Evolutionary conservation across 2,888 invertebrate genomes (phyloP).

Genomic region (Cryptus viduatorius): DNA sequence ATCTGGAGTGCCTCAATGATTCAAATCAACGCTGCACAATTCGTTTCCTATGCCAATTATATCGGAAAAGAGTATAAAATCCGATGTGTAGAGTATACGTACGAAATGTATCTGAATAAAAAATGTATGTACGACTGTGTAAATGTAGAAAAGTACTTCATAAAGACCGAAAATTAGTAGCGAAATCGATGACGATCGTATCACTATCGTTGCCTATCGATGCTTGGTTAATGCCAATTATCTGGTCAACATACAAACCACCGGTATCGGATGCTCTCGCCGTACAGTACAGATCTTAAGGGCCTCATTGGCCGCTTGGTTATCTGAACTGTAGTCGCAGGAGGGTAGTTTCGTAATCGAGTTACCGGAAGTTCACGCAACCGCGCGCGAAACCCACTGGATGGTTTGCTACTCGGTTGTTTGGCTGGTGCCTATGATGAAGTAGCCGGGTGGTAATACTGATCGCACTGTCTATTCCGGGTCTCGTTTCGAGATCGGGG

Average conservation of each 20-base stretch:
- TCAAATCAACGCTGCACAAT: too few species aligned
- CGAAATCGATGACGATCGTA: not conserved
- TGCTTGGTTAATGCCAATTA: conserved; percentile 38
- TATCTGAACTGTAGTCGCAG: conserved; percentile 8
- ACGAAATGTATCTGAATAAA: too few species aligned
- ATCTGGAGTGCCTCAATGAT: too few species aligned
- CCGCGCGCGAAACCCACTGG: conserved; percentile 37
- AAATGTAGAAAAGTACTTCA: not conserved
- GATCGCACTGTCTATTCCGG: conserved; percentile 36
- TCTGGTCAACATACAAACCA: conserved; percentile 18
- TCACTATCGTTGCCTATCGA: conserved; percentile 11
- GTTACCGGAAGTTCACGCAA: conserved; percentile 64
- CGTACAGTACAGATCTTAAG: conserved; percentile 27
- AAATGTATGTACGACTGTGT: too few species aligned
- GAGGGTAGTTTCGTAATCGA: conserved; percentile 53
- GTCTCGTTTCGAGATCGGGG: conserved; percentile 22
- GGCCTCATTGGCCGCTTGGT: conserved; percentile 34
- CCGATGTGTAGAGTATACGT: too few species aligned
- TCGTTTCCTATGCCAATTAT: too few species aligned
- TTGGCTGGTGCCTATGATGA: conserved; percentile 21
- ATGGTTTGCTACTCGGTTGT: conserved; percentile 4
- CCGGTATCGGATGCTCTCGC: conserved; percentile 3
- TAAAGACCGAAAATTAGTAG: not conserved
- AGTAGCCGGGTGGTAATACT: conserved; percentile 6
- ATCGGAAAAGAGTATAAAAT: too few species aligned